Evolutionary conservation across 2,113 vertebrate species (phyloP).

Genomic region (Antechinus stuartii): DNA sequence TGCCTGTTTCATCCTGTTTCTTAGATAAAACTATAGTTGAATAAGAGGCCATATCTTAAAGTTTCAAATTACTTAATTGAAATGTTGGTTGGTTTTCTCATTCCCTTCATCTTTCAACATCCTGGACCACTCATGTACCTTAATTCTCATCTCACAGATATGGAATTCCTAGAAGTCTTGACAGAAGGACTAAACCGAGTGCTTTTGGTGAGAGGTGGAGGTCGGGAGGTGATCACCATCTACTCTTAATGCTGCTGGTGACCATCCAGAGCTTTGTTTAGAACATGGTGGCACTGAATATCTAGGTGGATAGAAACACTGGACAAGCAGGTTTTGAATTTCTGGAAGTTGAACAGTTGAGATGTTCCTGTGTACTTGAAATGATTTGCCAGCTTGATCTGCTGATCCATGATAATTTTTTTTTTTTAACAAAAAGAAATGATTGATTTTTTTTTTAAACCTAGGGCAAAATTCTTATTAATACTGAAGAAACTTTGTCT

Average conservation of each 20-base stretch:
- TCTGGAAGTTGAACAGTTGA: conserved; percentile 18
- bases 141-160: conserved; percentile 85
- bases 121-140: conserved; percentile 13
- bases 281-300: background rate
- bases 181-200: conserved; percentile 95
- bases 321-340: background rate
- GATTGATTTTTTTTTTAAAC: background rate
- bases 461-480: background rate
- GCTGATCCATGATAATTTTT: background rate
- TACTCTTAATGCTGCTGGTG: conserved; percentile 87
- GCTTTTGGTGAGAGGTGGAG: conserved; percentile 94
- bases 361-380: conserved; percentile 53
- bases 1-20: background rate
- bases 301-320: background rate
- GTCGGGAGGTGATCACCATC: conserved; percentile 97
- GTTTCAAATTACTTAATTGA: background rate
- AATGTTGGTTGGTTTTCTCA: background rate
- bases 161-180: conserved; percentile 98
- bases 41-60: background rate
- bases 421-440: background rate
- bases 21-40: rapidly evolving
- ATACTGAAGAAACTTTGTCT: background rate
- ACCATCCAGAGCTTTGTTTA: background rate
- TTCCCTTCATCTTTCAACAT: rapidly evolving
- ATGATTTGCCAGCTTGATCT: conserved; percentile 20